Evolutionary conservation across 2,113 vertebrate species (phyloP).

Genomic region (Polypterus senegalus): DNA sequence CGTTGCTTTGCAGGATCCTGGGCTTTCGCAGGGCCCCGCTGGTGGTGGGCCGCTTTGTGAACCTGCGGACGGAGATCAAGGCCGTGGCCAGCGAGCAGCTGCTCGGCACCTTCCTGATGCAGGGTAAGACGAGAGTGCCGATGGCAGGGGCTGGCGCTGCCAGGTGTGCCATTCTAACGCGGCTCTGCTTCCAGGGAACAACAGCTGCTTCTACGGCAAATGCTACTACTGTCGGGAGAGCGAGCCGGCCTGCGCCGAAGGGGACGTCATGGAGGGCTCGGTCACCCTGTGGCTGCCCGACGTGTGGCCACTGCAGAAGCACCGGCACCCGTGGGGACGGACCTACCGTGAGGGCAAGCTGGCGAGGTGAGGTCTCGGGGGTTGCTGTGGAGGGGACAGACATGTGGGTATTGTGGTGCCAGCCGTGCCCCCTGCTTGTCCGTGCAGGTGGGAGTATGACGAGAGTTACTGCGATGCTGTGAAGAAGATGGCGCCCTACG

Average conservation of each 20-base stretch:
- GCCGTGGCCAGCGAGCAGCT: conserved; percentile 90
- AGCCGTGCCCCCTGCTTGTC: neutral
- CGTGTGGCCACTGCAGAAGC: conserved; percentile 94
- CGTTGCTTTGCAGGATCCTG: conserved; percentile 60
- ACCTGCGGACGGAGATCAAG: conserved; percentile 85
- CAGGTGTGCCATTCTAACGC: conserved; percentile 2
- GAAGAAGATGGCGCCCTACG: conserved; percentile 92
- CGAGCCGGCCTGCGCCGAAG: conserved; percentile 86
- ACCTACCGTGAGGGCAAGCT: conserved; percentile 94
- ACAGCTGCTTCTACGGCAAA: conserved; percentile 94
- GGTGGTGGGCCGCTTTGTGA: conserved; percentile 83
- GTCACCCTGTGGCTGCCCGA: conserved; percentile 93
- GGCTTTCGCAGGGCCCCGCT: conserved; percentile 89
- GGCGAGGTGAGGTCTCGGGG: conserved; percentile 56
- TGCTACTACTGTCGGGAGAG: conserved; percentile 95
- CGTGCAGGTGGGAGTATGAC: conserved; percentile 87
- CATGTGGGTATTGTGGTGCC: neutral
- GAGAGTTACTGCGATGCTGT: conserved; percentile 95
- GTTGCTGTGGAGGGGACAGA: no score
- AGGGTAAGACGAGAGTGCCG: conserved; percentile 51
- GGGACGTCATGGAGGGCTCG: conserved; percentile 84
- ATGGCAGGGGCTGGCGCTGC: neutral
- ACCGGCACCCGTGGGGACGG: conserved; percentile 91
- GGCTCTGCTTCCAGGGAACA: conserved; percentile 61
- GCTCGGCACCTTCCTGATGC: conserved; percentile 79